A percentile compares a stretch with the other conserved stretches of the same genome.
Conservation (phyloP, 2,113 vertebrate species). For the Pavo muticus region DNA sequence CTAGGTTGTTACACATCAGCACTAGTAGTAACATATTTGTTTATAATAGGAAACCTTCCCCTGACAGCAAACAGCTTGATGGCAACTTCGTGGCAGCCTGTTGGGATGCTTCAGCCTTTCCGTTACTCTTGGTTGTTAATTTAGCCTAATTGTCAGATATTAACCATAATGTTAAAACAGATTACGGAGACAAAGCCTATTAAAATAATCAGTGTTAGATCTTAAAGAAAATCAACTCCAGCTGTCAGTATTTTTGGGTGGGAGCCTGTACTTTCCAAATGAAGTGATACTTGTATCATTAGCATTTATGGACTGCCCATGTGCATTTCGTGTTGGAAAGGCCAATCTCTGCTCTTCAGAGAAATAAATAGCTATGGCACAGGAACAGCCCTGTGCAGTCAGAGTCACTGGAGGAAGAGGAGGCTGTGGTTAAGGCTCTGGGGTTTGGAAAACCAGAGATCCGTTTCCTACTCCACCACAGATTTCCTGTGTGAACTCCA, state of each 20-base stretch:
- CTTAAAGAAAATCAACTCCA: slow-evolving; percentile 18
- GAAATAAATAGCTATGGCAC: neutral
- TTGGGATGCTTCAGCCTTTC: neutral
- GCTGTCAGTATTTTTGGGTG: neutral
- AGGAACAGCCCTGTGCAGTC: accelerated
- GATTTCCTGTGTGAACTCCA: neutral
- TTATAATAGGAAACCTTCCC: neutral
- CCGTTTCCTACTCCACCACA: neutral
- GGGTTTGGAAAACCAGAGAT: neutral
- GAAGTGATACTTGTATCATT: neutral
- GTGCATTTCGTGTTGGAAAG: neutral
- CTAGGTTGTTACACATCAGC: neutral
- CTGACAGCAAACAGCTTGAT: neutral
- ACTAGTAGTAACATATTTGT: neutral
- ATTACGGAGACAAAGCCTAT: slow-evolving; percentile 18
- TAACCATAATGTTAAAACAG: neutral
- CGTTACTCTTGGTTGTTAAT: slow-evolving; percentile 2
- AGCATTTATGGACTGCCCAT: neutral
- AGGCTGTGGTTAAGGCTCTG: neutral
- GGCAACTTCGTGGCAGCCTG: neutral
- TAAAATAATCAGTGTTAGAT: slow-evolving; percentile 3
- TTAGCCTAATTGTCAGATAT: neutral
- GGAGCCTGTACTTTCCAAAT: neutral
- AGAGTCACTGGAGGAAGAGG: neutral
- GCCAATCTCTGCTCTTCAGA: neutral